Base-by-base conservation (phyloP, 2,797 vertebrate species). In the Acrossocheilus fasciatus region DNA sequence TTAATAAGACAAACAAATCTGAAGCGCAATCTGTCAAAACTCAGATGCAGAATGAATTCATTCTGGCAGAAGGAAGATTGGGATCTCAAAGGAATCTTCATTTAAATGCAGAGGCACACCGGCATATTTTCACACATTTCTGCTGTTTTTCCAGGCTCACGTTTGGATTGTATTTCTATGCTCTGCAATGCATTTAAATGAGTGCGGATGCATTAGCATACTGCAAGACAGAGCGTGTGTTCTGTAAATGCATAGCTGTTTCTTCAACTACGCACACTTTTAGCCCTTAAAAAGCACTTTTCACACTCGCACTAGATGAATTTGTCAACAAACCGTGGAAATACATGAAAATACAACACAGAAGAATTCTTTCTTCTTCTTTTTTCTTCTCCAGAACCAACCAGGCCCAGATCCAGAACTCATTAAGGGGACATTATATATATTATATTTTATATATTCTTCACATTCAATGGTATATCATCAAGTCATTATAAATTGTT, bases 111-210 rank as follows among this genome's bases (percentile, higher is more conserved):
- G 80, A 41, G 8, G 66, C 23, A 70, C n/a, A 79, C 23, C 54
- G 8, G 76, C 76, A 62, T 54, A 41, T 70, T 82, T 93, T 93
- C 90, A 92, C 89, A 87, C 90, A 90, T 91, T 93, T 92, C 83
- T 88, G 85, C 91, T 90, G 91, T 87, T 89, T 92, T 93, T 91
- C 84, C 91, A 91, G 92, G 91, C 92, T 91, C 88, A 87, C 52
- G 91, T 89, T 91, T 89, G 88, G 64, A 66, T 34, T 66, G 64
- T 34, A 17, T 34, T 66, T 66, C 30, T 30, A 66, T 34, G 30
- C 6, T 1, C 64, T 66, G 64, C 78, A 91, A 88, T 89, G 70
- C 90, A 90, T 92, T 91, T 89, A 80, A 86, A 86, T 73, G 80
- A 88, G 82, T 66, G 47, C 66, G 89, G 90, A 62, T 39, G 57